Evolutionary conservation across 2,113 vertebrate species (phyloP), one percentile per base, ranked within the genome.

Genomic region (Delphinapterus leucas): DNA sequence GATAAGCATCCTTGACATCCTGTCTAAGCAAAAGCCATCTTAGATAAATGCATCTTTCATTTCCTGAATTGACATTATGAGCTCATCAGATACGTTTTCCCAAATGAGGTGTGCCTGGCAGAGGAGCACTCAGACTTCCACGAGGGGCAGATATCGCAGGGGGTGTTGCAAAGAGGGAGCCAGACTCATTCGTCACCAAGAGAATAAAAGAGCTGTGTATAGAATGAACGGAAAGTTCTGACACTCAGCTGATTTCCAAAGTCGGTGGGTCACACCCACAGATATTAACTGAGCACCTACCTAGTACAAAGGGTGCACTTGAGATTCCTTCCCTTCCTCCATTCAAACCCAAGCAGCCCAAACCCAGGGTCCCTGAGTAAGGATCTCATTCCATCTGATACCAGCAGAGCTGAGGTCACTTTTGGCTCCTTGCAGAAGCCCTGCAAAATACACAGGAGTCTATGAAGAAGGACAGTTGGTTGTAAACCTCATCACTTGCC

Each of bases 41-140:
- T 49, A n/a, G 12, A 61, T 18, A 25, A 81, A n/a, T 14, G 13
- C 6, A 26, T 93, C 67, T 77, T 95, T 79, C 31, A 18, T 36
- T 68, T 84, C 70, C n/a, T 90, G 76, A 61, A 28, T 23, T 83
- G 55, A 93, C 6, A 3, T 82, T 23, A 93, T 80, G 86, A 96
- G 79, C 47, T 96, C 92, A 97, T 91, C 71, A 55, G 41, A 33
- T 47, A 82, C 28, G 8, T 79, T 96, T 65, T 92, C 63, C 95
- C 86, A 93, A 87, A 95, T 68, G 73, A 95, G 84, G 93, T 93
- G 93, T 68, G 49, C 63, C 84, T 96, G 92, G 95, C 89, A 36
- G 17, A 31, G 44, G 55, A 95, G 89, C 67, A 83, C 26, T 84
- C 88, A 47, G 33, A 61, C 8, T 33, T 80, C 93, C 28, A 8